Conservation (phyloP, 2,113 vertebrate species). For the Strix aluco region DNA sequence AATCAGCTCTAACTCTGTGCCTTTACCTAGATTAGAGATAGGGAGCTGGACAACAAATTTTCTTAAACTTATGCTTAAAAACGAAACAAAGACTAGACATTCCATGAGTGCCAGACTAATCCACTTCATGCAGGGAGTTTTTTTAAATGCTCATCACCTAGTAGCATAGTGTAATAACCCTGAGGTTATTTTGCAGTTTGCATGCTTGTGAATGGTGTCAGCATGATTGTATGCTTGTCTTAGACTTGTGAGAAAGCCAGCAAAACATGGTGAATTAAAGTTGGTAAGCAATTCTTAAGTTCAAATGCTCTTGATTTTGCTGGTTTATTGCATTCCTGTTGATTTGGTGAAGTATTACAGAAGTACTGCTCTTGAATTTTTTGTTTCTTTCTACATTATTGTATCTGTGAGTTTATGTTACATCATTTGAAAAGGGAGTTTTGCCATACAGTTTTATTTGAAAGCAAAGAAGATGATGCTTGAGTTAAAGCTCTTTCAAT, state of each 20-base stretch:
- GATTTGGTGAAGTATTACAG: not conserved
- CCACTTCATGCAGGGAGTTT: not conserved
- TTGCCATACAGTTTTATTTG: not conserved
- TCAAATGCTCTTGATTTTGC: not conserved
- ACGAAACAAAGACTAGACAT: not conserved
- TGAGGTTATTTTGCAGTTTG: not conserved
- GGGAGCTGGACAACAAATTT: not conserved
- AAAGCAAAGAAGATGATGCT: not conserved
- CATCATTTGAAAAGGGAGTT: not conserved
- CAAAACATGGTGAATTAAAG: not conserved
- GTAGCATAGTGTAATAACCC: not conserved
- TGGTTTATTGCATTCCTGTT: not conserved
- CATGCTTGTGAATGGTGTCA: not conserved
- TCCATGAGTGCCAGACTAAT: not conserved
- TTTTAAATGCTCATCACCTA: not conserved
- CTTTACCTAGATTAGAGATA: not conserved
- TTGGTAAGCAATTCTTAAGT: not conserved
- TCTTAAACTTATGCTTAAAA: not conserved
- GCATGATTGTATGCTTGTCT: rapidly evolving
- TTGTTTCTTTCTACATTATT: not conserved
- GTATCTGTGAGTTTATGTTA: not conserved
- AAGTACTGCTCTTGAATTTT: not conserved
- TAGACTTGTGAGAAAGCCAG: not conserved
- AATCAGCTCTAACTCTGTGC: not conserved
- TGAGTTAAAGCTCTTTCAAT: not conserved